These are phyloP conservation scores for Leptodactylus fallax DNA, from an alignment of 2,797 vertebrate genomes.

Conservation along the genomic window DNA sequence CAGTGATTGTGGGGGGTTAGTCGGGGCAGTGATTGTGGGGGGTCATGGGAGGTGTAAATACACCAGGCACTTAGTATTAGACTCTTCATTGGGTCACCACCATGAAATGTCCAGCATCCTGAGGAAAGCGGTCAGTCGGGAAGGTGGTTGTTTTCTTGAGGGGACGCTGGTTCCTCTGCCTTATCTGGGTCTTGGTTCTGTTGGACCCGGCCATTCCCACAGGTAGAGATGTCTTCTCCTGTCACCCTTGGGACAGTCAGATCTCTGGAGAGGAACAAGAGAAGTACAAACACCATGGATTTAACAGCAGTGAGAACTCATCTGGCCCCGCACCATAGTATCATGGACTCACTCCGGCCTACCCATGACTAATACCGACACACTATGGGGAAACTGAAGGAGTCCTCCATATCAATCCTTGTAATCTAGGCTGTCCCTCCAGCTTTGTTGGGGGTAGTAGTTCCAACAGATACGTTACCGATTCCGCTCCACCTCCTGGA, in stretches of 20 bases:
- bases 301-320: too few species aligned
- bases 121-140: background rate
- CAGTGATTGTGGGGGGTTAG: too few species aligned
- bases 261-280: background rate
- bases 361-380: too few species aligned
- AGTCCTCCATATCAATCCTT: too few species aligned
- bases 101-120: background rate
- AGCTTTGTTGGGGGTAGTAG: too few species aligned
- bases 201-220: background rate
- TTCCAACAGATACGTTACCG: background rate
- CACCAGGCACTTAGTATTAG: background rate
- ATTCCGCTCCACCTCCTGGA: slow-evolving; percentile 83
- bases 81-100: background rate
- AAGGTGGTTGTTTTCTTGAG: background rate
- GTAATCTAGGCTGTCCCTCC: too few species aligned
- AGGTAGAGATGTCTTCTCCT: background rate
- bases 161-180: background rate
- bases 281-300: background rate
- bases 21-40: background rate
- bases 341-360: too few species aligned
- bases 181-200: background rate
- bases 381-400: too few species aligned
- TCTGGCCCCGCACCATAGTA: too few species aligned
- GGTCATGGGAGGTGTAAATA: background rate
- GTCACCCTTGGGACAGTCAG: background rate